Base-by-base conservation (phyloP, 2,888 invertebrate genomes). In the Andricus quercusramuli region DNA sequence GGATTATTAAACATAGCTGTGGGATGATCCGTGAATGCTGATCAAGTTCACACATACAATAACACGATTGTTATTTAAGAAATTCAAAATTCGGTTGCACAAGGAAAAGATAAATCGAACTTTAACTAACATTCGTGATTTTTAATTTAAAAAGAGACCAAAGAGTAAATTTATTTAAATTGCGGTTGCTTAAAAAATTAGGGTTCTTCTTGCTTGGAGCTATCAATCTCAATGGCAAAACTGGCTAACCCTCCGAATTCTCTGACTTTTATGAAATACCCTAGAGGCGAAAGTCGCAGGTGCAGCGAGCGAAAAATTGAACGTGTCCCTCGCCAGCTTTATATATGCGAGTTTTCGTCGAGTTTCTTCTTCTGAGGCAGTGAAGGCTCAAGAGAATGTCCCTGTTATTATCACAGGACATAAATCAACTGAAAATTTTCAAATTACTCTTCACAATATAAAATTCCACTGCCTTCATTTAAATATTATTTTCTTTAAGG, bases 221-320 rank as follows among this genome's bases (percentile, higher is more conserved):
- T 44, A 68, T 68, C 44, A 44, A 68, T 68, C 47, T 68, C 68
- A 47, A 25, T 41, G 29, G 0, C 47, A 47, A 47, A 47, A 68
- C 17, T 41, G 68, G 44, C 41, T 68, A 47, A 68, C 47, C 47
- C 25, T 68, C 17, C 68, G 25, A 68, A 68, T 68, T 29, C 47
- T 68, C 68, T 25, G 68, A 68, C 25, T 25, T 68, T 44, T 17
- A 22, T 25, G 15, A 68, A 47, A 47, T 44, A 68, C 47, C 47
- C 82, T 83, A 41, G 44, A n/a, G 37, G 70, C 64, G 78, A 86
- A 85, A 88, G 88, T 86, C 88, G 85, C 88, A 88, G 89, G 86
- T 89, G 89, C 89, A 89, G 84, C 86, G 84, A 88, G 87, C 89
- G 89, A 89, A 87, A 89, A 89, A 89, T 89, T 88, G 85, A 85